These are phyloP conservation scores for Trematomus bernacchii DNA, from an alignment of 2,797 vertebrate species.

Conservation along the genomic window DNA sequence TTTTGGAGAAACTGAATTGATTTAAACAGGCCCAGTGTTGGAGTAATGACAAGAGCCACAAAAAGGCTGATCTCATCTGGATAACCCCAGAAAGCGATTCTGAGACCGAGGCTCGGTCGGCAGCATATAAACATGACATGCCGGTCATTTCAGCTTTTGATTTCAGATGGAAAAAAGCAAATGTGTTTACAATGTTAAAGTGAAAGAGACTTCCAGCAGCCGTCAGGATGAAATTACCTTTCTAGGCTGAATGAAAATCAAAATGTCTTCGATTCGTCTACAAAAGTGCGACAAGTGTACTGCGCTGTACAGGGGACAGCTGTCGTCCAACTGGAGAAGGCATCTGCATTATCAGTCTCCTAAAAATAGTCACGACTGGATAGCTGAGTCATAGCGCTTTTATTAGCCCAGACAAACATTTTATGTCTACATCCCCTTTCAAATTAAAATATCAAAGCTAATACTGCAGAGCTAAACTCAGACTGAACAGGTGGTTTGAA, in stretches of 20 bases:
- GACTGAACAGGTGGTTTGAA: constrained; percentile 18
- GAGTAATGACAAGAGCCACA: constrained; percentile 73
- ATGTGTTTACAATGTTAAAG: constrained; percentile 38
- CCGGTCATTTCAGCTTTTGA: constrained; percentile 39
- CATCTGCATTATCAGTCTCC: not conserved
- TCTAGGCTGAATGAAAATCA: not conserved
- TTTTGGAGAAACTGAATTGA: constrained; percentile 76
- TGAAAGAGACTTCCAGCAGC: constrained; percentile 15
- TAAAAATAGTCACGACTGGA: constrained; percentile 40
- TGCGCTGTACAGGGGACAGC: not conserved
- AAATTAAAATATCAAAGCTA: constrained; percentile 26
- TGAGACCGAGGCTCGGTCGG: constrained; percentile 30
- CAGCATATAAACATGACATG: constrained; percentile 27
- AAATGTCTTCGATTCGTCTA: constrained; percentile 2
- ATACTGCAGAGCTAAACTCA: not conserved
- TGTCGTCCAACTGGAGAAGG: constrained; percentile 17
- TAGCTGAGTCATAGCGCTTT: not conserved
- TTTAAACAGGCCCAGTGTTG: constrained; percentile 80
- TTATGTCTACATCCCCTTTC: not conserved
- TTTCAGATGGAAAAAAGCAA: constrained; percentile 35
- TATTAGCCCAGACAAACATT: not conserved
- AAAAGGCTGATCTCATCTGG: constrained; percentile 76
- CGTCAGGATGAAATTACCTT: not conserved
- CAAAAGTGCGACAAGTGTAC: constrained; percentile 7
- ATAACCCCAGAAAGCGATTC: constrained; percentile 66